These are phyloP conservation scores for Orchesella flavescens DNA, from an alignment of 2,888 invertebrate genomes.

Conservation along the genomic window DNA sequence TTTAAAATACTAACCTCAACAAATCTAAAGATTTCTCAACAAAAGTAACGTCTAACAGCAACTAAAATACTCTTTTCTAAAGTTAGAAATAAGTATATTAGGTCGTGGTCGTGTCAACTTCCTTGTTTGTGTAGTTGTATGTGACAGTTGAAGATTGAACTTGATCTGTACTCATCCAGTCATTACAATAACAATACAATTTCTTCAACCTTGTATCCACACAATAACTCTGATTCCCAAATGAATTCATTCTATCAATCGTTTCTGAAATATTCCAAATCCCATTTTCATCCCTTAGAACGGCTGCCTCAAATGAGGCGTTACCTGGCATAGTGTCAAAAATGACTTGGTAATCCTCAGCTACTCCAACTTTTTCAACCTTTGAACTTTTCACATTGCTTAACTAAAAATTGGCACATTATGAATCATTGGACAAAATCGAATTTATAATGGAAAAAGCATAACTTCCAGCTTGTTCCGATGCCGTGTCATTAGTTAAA, in stretches of 20 bases:
- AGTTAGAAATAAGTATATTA: too few species aligned
- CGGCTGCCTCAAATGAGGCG: slow-evolving; percentile 83
- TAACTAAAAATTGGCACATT: background rate
- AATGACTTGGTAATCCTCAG: slow-evolving; percentile 16
- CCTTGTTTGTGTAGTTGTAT: too few species aligned
- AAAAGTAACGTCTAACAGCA: too few species aligned
- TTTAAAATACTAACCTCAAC: too few species aligned
- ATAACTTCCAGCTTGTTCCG: slow-evolving; percentile 9
- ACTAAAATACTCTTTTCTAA: too few species aligned
- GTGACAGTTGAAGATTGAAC: too few species aligned
- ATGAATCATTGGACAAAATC: background rate
- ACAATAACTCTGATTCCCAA: slow-evolving; percentile 74
- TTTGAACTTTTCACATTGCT: background rate
- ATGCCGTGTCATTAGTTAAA: background rate
- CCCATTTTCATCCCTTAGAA: background rate
- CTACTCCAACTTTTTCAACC: background rate
- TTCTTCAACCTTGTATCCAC: slow-evolving; percentile 72
- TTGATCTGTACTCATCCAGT: too few species aligned
- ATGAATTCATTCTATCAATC: slow-evolving; percentile 74
- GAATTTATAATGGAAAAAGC: slow-evolving; percentile 17
- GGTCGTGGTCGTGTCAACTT: too few species aligned
- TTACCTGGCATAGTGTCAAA: slow-evolving; percentile 77
- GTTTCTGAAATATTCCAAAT: slow-evolving; percentile 77
- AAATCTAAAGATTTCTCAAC: too few species aligned
- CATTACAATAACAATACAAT: slow-evolving; percentile 74